Evolutionary conservation across 2,113 vertebrate species (phyloP).

Genomic region (Urocitellus parryii): DNA sequence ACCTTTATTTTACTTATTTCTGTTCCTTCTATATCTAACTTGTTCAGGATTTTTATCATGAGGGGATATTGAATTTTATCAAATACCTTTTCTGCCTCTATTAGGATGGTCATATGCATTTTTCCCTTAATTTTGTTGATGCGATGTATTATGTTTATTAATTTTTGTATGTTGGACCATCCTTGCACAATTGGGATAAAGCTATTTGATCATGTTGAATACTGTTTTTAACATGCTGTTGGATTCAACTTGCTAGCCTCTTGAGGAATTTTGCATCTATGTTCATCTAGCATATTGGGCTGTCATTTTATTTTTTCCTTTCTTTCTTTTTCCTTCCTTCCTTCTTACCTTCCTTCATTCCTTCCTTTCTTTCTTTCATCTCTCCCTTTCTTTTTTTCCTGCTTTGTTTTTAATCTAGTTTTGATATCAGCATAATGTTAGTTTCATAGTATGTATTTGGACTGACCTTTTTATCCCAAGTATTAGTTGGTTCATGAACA

Average conservation of each 20-base stretch:
- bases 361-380: too few species aligned
- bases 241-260: background rate
- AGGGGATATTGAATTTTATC: background rate
- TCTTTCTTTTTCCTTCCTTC: too few species aligned
- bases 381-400: background rate
- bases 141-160: background rate
- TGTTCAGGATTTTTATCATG: background rate
- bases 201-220: background rate
- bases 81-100: background rate
- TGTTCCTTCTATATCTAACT: background rate
- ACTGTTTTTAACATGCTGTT: background rate
- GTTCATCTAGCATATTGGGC: background rate
- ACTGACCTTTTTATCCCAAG: background rate
- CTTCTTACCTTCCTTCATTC: too few species aligned
- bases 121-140: background rate
- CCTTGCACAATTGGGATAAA: background rate
- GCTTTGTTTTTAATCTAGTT: background rate
- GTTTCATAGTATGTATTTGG: background rate
- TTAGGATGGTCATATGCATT: background rate
- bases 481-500: background rate
- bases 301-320: background rate
- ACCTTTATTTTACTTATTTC: background rate
- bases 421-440: background rate
- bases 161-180: background rate
- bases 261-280: too few species aligned